Conservation (phyloP, 2,888 invertebrate species). For the Brenthis daphne region DNA sequence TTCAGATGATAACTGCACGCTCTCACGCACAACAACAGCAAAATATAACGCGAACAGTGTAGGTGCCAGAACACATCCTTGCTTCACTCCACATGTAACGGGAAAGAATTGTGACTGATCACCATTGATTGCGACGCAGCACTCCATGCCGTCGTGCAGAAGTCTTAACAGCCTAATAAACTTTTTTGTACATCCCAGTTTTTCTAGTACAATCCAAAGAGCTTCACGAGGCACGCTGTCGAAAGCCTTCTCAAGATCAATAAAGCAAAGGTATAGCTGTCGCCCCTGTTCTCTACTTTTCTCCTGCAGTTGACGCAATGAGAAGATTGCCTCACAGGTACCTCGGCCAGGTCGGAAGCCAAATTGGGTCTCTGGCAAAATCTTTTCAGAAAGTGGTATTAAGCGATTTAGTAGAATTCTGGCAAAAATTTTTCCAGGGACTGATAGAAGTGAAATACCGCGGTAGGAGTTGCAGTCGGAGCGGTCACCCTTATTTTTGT, state of each 20-base stretch:
- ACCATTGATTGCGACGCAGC: slow-evolving; percentile 16
- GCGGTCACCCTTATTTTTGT: background rate
- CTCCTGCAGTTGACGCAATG: slow-evolving; percentile 23
- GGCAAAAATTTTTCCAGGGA: background rate
- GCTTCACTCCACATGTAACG: no score
- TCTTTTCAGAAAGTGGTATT: background rate
- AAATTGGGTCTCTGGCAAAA: background rate
- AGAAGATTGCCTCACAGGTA: slow-evolving; percentile 18
- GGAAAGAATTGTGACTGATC: slow-evolving; percentile 5
- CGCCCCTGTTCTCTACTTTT: slow-evolving; percentile 21
- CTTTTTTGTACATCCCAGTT: slow-evolving; percentile 33
- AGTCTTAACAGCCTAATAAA: slow-evolving; percentile 26
- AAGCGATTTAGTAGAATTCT: background rate
- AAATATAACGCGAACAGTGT: no score
- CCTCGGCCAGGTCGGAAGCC: slow-evolving; percentile 1
- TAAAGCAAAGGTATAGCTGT: slow-evolving; percentile 27
- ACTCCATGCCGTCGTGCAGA: slow-evolving; percentile 28
- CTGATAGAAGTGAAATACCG: background rate
- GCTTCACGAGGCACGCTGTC: slow-evolving; percentile 13
- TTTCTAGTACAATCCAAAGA: slow-evolving; percentile 24
- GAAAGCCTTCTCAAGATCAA: slow-evolving; percentile 28
- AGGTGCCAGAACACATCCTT: no score
- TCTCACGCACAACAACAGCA: no score
- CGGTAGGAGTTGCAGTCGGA: background rate
- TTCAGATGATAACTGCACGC: no score